Evolutionary conservation across 1,140 invertebrate genomes (phyloP), one percentile per base, ranked within the genome.

Genomic region (Drosophila takahashii): DNA sequence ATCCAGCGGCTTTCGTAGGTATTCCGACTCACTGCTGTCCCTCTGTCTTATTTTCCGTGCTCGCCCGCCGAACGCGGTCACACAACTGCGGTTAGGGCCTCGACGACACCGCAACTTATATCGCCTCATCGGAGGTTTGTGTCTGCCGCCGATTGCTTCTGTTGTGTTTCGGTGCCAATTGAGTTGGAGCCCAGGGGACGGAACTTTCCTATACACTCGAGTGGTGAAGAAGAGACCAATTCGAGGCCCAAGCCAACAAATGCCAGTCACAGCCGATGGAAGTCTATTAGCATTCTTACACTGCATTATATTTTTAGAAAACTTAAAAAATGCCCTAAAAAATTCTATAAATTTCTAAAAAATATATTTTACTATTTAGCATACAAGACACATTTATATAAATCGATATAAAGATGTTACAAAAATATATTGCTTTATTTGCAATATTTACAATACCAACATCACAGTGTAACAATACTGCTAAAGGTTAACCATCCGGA

Each of bases 31-130:
- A 26, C 39, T 9, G 18, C 18, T 47, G 16, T 75, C 36, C 50
- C 27, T 34, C 37, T 56, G 71, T 53, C 61, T 47, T 71, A 37
- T 51, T 59, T 53, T 57, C 44, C 71, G 41, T 80, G 77, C 66
- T 85, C 58, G 48, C 81, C 77, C 81, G 81, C 77, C 77, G 66
- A 84, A 85, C 76, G 81, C 81, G 77, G 81, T 69, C 81, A 64
- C 81, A 73, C 81, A 85, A 84, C 81, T 84, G 81, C 66, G 81
- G 81, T 77, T 60, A 58, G 54, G 65, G 53, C 50, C 47, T 39
- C 50, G 16, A 27, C 27, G 54, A 34, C 61, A 45, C 47, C 41
- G 54, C 60, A 50, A 84, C 80, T 84, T 84, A 84, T 84, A 84
- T 85, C 72, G 79, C 22, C 71, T 80, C 61, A 37, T 32, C 47